Evolutionary conservation across 2,113 vertebrate genomes (phyloP), one percentile per base, ranked within the genome.

Genomic region (Plotosus lineatus): DNA sequence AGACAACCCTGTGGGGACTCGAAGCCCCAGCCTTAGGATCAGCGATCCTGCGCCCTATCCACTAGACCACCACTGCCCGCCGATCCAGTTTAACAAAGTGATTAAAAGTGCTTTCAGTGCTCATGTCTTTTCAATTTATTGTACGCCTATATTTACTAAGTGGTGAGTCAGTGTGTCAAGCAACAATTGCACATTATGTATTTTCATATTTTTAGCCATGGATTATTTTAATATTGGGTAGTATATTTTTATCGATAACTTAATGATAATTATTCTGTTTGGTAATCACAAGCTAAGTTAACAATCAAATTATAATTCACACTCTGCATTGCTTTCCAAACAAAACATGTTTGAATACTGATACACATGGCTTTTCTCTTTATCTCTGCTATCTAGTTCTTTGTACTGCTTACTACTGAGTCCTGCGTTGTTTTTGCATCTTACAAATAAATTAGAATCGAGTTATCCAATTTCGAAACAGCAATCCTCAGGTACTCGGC

Each of bases 391-490:
- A 3, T 17, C 69, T 51, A 99, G 96, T 98, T 96, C 90, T 95
- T 97, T 88, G 95, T 97, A 84, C 96, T 98, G 40, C 90, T 99
- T 86, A 99, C 98, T 86, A 99, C 5, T 61, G 33, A 36, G 96
- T 86, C 97, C 97, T 0, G 98, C 98, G 90, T 95, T 97, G 90
- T 98, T 98, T 91, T 95, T 98, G 87, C 95, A 97, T 88, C 91
- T 98, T 86, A 96, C 96, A 84, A 96, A 96, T 77, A 98, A 97
- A 87, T 86, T 99, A 96, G 96, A 98, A 97, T 89, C 92, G 97
- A 93, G 96, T 97, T 83, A 98, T 98, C 89, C 94, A 96, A 86
- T 94, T 98, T n/a, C 95, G n/a, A 95, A 42, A 96, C 96, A 98
- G 97, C 40, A 19, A 38, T 23, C 36, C 92, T 98, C 76, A 95